Conservation (phyloP, 2,888 invertebrate species). For the Leistus spinibarbis region DNA sequence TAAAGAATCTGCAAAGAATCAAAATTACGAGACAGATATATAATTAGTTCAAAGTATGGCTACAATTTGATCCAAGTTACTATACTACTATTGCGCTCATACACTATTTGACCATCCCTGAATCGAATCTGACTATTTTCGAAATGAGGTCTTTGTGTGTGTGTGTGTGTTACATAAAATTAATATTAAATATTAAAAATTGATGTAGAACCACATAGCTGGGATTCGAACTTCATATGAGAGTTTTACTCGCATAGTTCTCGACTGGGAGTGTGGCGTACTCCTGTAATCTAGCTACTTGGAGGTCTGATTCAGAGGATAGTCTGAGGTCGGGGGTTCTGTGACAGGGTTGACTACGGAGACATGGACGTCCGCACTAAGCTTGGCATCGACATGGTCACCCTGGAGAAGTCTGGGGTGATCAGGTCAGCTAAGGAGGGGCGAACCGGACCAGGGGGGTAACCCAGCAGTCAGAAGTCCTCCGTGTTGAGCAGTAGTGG, state of each 20-base stretch:
- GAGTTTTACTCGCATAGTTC: slow-evolving; percentile 10
- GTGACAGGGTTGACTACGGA: slow-evolving; percentile 70
- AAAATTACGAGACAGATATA: too few species aligned
- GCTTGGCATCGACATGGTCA: slow-evolving; percentile 96
- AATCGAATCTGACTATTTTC: too few species aligned
- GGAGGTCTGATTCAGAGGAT: slow-evolving; percentile 91
- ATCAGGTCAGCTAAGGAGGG: slow-evolving; percentile 96
- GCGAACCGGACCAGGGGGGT: slow-evolving; percentile 98
- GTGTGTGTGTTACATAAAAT: too few species aligned
- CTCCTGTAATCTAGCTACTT: slow-evolving; percentile 98
- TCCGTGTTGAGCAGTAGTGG: slow-evolving; percentile 98
- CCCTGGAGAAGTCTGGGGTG: slow-evolving; percentile 80
- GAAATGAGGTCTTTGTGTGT: too few species aligned
- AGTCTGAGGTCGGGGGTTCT: slow-evolving; percentile 89
- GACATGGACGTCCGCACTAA: slow-evolving; percentile 97
- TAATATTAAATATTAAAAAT: too few species aligned
- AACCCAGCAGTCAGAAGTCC: slow-evolving; percentile 99
- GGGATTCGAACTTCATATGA: too few species aligned
- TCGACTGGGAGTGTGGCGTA: slow-evolving; percentile 91
- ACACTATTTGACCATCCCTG: too few species aligned
- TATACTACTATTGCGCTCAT: too few species aligned
- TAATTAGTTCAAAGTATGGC: too few species aligned
- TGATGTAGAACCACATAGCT: too few species aligned
- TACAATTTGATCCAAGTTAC: too few species aligned
- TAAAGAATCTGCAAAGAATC: too few species aligned